Conservation (phyloP, 53 echinoderm and acorn worm species). For the Henricia sp. region DNA sequence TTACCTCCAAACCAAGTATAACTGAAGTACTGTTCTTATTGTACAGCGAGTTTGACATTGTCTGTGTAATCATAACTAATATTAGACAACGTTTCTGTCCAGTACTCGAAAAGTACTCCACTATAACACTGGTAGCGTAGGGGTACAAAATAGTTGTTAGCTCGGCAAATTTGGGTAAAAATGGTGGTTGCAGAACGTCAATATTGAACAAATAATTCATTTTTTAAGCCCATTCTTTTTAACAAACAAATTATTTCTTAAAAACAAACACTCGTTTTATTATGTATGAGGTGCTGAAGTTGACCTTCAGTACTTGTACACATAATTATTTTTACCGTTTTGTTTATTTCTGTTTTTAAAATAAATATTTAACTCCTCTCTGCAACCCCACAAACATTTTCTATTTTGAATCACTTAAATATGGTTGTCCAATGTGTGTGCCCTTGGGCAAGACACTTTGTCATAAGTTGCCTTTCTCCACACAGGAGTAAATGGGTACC, state of each 20-base stretch:
- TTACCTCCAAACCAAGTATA: no score
- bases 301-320: neutral
- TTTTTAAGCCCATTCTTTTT: neutral
- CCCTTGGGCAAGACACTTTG: no score
- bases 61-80: neutral
- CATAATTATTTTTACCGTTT: neutral
- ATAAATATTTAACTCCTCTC: neutral
- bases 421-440: no score
- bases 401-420: neutral
- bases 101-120: neutral
- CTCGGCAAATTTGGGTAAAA: neutral
- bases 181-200: conserved; percentile 42
- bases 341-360: neutral
- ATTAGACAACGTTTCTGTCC: neutral
- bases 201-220: neutral
- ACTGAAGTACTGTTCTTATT: no score
- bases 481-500: no score
- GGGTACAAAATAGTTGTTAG: neutral
- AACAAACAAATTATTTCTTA: neutral
- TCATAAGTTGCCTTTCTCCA: no score
- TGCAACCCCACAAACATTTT: neutral
- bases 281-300: neutral
- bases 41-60: no score
- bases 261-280: neutral
- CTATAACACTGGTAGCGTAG: neutral